phyloP scores from a whole-genome alignment of 2,797 vertebrate species.

The Erithacus rubecula region DNA sequence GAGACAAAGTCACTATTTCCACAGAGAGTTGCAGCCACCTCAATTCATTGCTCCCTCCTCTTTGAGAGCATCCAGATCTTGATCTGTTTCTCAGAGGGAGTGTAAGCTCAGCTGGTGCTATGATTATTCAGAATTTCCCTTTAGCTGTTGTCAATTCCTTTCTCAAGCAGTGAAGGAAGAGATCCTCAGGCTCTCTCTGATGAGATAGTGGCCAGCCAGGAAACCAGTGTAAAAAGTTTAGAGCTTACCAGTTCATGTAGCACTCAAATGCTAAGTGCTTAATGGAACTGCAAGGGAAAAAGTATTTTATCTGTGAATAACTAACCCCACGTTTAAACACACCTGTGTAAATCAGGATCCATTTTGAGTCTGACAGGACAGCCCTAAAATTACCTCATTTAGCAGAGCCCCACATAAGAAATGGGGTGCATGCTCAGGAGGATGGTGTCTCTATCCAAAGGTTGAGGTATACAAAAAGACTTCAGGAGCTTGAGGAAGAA shows the following conservation, averaged over 20 bases:
- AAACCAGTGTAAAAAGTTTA: background rate
- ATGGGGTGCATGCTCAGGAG: background rate
- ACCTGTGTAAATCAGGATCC: background rate
- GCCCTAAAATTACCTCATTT: background rate
- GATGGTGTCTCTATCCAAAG: background rate
- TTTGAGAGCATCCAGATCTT: background rate
- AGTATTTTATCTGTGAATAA: background rate
- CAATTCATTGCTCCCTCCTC: background rate
- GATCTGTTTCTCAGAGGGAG: background rate
- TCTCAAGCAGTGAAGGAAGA: background rate
- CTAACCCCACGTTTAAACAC: background rate
- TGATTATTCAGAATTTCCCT: background rate
- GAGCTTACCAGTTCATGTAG: background rate
- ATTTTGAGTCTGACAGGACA: background rate
- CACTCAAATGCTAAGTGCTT: background rate
- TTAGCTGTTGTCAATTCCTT: background rate
- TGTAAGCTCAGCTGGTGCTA: background rate
- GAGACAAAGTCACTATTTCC: background rate
- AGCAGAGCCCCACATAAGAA: background rate
- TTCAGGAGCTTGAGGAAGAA: slow-evolving; percentile 10
- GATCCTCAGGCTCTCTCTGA: background rate
- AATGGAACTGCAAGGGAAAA: background rate
- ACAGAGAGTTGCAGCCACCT: background rate
- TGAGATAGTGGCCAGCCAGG: background rate
- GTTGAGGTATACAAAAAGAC: background rate